Percentiles rank a stretch among this genome's conserved stretches.
phyloP scores from a whole-genome alignment of 1,140 invertebrate genomes.

The Drosophila teissieri region DNA sequence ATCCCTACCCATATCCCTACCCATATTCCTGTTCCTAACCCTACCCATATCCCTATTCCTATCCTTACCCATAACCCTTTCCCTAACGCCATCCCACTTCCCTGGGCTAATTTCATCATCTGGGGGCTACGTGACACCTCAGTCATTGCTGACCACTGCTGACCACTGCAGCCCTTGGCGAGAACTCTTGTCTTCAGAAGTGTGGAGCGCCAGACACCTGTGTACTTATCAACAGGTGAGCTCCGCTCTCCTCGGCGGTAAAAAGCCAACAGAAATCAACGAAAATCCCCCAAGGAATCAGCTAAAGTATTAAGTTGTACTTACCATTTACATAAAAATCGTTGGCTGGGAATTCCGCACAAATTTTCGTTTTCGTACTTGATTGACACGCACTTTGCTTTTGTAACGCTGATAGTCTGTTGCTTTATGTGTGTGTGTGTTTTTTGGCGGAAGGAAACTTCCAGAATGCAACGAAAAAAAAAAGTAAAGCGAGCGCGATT shows the following conservation, averaged over 20 bases:
- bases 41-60: no score
- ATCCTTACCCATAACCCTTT: no score
- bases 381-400: neutral
- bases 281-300: neutral
- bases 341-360: conserved; percentile 42
- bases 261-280: neutral
- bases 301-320: conserved; percentile 13
- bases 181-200: neutral
- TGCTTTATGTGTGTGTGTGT: neutral
- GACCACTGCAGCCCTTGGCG: neutral
- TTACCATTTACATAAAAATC: conserved; percentile 75
- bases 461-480: conserved; percentile 16
- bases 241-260: conserved; percentile 1
- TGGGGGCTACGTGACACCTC: neutral
- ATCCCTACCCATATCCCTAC: no score
- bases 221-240: conserved; percentile 3
- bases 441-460: conserved; percentile 14
- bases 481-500: conserved; percentile 3
- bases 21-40: no score
- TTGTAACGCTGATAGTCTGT: neutral
- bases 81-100: no score
- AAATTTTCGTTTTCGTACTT: conserved; percentile 11
- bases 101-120: neutral
- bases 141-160: neutral
- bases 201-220: neutral